Conservation (phyloP, 2,797 vertebrate genomes). For the Hydrocynus forskahlii region DNA sequence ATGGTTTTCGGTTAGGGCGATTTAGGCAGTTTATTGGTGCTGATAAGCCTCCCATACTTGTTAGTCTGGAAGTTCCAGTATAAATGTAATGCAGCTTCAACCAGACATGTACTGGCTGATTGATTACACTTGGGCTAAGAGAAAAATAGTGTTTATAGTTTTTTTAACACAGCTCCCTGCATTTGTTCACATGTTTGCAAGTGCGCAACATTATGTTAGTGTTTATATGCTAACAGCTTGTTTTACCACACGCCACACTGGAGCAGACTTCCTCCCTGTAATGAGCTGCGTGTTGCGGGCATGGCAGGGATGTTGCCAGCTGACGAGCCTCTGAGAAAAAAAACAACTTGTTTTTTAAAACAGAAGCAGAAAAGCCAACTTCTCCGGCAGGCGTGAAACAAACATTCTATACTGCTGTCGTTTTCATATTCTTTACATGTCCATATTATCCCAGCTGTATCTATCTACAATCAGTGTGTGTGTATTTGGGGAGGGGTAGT, state of each 20-base stretch:
- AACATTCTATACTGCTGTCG: slow-evolving; percentile 19
- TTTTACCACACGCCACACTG: slow-evolving; percentile 49
- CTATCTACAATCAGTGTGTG: slow-evolving; percentile 29
- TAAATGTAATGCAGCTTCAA: neutral
- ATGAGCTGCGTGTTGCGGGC: slow-evolving; percentile 51
- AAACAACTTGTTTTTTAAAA: slow-evolving; percentile 38
- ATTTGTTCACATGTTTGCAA: slow-evolving; percentile 49
- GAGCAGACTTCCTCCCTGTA: slow-evolving; percentile 48
- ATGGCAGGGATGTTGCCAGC: slow-evolving; percentile 31
- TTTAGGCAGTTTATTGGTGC: neutral
- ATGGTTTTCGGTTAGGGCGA: neutral
- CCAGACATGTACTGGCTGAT: neutral
- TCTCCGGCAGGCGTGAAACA: slow-evolving; percentile 30
- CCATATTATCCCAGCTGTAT: slow-evolving; percentile 27
- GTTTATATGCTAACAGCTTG: slow-evolving; percentile 50
- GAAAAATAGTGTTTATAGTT: neutral
- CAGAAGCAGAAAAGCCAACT: slow-evolving; percentile 16
- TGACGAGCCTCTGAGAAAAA: slow-evolving; percentile 22
- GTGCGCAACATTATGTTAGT: slow-evolving; percentile 51
- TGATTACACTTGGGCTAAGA: neutral
- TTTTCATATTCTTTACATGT: slow-evolving; percentile 39
- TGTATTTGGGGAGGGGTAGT: slow-evolving; percentile 15
- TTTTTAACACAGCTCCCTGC: slow-evolving; percentile 47
- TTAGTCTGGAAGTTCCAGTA: slow-evolving; percentile 1
- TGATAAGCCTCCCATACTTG: neutral